A percentile compares a stretch with the other conserved stretches of the same genome.
phyloP scores from a whole-genome alignment of 2,797 vertebrate genomes.

The Toxotes lorentzi region DNA sequence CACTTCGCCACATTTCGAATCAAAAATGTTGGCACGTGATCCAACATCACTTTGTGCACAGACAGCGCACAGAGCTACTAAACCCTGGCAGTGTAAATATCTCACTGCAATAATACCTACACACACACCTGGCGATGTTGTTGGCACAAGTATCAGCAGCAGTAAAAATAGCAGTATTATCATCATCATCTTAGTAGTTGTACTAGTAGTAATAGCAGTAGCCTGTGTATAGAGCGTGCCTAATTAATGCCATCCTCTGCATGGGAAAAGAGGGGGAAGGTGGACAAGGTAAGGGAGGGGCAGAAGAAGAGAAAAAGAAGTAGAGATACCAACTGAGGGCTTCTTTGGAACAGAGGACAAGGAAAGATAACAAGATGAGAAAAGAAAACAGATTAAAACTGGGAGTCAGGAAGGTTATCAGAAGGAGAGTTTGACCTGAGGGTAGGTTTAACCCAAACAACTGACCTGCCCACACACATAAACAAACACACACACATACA shows the following conservation, averaged over 20 bases:
- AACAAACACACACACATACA: background rate
- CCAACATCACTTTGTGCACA: background rate
- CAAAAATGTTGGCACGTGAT: background rate
- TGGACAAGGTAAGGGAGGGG: background rate
- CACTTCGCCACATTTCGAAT: background rate
- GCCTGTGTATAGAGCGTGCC: no score
- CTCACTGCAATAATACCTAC: no score
- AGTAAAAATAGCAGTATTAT: background rate
- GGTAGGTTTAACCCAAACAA: conserved; percentile 46
- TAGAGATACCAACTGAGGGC: background rate
- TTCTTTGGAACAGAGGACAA: conserved; percentile 8
- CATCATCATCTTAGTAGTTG: background rate
- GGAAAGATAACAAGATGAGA: background rate
- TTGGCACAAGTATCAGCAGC: background rate
- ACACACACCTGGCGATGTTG: no score
- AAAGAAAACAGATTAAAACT: conserved; percentile 36
- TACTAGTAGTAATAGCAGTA: background rate
- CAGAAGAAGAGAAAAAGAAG: background rate
- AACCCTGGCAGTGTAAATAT: background rate
- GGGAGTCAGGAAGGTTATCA: conserved; percentile 53
- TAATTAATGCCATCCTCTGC: background rate
- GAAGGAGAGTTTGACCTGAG: conserved; percentile 37
- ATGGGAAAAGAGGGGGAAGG: conserved; percentile 22
- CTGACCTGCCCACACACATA: conserved; percentile 25
- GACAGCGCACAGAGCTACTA: background rate